Evolutionary conservation across 2,888 invertebrate genomes (phyloP), one percentile per base, ranked within the genome.

Genomic region (Lampropteryx suffumata): DNA sequence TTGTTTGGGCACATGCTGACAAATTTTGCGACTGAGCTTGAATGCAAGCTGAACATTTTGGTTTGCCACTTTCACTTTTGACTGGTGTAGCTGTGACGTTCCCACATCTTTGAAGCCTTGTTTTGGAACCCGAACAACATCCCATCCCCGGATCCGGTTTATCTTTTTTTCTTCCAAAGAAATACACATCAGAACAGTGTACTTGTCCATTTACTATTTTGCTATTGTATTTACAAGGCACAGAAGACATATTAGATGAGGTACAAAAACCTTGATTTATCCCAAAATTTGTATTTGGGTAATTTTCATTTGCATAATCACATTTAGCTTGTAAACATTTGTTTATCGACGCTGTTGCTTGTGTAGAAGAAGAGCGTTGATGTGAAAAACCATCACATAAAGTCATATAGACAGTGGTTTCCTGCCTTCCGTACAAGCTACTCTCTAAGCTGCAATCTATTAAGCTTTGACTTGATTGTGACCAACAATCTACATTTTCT

Each of bases 271-370:
- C 64, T 11, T 72, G 64, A 40, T 52, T 55, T 9, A 57, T 57
- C 33, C 41, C 33, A 47, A 34, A 28, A 24, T 14, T 44, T 32
- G 48, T 56, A 28, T 55, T 53, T 17, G 50, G 17, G 36, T 52
- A 43, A 30, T 28, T 27, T 24, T 47, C 33, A 21, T 50, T 29
- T 21, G 40, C 42, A 32, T 8, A 36, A 32, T n/a, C 54, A 36
- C 45, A 50, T 29, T 59, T 50, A 28, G 77, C 82, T 74, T 90
- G 89, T 48, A 88, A 70, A 59, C 87, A 86, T 71, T 90, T 90
- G 62, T 90, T 89, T 24, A 90, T 67, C 7, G 81, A 81, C 50
- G 83, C 87, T 34, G 88, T 86, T n/a, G 89, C 89, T 62, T 90
- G 89, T 13, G 89, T 82, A 27, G 81, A 79, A 26, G 79, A 79